Percentiles rank a stretch among this genome's conserved stretches.
These are phyloP conservation scores for Pygathrix nemaeus DNA, from an alignment of 2,113 vertebrate genomes.

Conservation along the genomic window DNA sequence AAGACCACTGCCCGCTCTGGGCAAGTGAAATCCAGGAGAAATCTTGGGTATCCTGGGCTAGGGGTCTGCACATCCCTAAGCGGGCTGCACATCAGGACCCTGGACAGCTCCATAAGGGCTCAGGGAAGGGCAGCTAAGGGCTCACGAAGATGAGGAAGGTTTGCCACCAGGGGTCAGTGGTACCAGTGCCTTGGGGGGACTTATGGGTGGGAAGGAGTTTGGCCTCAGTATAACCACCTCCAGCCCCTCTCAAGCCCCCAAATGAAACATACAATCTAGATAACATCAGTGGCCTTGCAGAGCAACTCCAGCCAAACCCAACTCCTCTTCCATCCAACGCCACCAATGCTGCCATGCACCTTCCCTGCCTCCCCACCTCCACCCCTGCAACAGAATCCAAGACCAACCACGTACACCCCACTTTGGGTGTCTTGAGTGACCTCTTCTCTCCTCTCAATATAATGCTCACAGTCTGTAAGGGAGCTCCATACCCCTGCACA, in stretches of 20 bases:
- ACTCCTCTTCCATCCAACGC: neutral
- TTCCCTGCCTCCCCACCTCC: neutral
- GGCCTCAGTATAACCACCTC: neutral
- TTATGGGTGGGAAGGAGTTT: too few species aligned
- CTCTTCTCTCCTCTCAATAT: neutral
- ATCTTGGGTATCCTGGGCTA: neutral
- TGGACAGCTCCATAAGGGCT: neutral
- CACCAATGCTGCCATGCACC: accelerated
- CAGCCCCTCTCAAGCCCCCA: neutral
- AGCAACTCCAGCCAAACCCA: neutral
- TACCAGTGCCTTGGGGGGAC: accelerated
- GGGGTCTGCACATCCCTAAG: accelerated
- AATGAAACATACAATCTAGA: neutral
- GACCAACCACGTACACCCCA: neutral
- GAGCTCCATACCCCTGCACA: neutral
- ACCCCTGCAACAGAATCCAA: accelerated
- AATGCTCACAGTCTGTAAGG: neutral
- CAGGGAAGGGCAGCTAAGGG: accelerated
- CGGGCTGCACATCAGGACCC: neutral
- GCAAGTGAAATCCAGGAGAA: neutral
- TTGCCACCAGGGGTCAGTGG: neutral
- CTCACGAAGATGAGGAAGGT: accelerated
- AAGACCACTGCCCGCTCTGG: neutral
- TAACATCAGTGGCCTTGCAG: neutral
- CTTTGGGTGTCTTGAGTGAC: neutral